Percentiles rank a stretch among this genome's conserved stretches.
Evolutionary conservation across 2,113 vertebrate genomes (phyloP).

Genomic region (Ptilorrhoa leucosticta): DNA sequence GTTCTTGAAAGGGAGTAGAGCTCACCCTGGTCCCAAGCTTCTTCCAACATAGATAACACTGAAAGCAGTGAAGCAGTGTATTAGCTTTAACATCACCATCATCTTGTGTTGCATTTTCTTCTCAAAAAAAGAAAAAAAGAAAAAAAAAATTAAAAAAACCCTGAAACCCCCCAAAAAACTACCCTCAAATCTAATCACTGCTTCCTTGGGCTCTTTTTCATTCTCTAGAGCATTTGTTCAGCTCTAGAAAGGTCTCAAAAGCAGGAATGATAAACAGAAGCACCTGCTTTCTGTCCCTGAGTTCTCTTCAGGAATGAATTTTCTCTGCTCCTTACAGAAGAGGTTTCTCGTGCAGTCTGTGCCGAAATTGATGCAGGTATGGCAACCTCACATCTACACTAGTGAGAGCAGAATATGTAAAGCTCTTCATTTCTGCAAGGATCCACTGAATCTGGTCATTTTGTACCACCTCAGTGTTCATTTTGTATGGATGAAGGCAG

Average conservation of each 20-base stretch:
- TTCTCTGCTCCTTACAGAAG: not conserved
- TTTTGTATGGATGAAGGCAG: not conserved
- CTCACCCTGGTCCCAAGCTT: not conserved
- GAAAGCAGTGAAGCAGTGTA: not conserved
- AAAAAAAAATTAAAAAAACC: accelerated
- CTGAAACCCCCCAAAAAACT: no score
- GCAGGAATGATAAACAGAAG: not conserved
- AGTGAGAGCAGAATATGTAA: not conserved
- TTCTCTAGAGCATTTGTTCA: not conserved
- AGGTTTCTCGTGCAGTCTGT: not conserved
- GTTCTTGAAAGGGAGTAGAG: not conserved
- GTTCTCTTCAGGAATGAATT: not conserved
- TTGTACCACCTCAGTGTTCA: not conserved
- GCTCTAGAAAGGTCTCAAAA: not conserved
- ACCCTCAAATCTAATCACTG: not conserved
- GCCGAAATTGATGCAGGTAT: not conserved
- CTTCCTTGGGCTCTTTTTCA: not conserved
- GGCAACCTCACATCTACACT: not conserved
- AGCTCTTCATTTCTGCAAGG: not conserved
- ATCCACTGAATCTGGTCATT: not conserved
- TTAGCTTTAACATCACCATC: not conserved
- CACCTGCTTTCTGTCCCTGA: not conserved
- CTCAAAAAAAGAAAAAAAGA: not conserved
- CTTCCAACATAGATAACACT: not conserved
- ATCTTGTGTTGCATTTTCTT: not conserved